These are phyloP conservation scores for Urechis unicinctus DNA, from an alignment of 2,888 invertebrate genomes.

Conservation along the genomic window DNA sequence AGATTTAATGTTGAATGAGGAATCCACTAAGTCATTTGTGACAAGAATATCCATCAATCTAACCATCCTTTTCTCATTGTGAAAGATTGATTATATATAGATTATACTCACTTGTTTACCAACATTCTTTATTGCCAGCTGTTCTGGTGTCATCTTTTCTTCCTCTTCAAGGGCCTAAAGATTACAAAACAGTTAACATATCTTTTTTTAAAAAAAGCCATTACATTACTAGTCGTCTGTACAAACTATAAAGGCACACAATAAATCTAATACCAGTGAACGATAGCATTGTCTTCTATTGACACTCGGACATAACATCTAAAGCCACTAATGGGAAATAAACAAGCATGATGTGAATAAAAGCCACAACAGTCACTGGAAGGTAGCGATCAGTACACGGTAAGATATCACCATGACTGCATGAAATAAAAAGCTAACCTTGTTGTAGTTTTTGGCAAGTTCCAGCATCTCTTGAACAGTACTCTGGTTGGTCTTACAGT, in stretches of 20 bases:
- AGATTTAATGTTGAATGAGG: too few species aligned
- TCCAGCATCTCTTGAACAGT: slow-evolving; percentile 95
- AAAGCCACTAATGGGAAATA: background rate
- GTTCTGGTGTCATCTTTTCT: slow-evolving; percentile 98
- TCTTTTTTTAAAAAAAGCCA: too few species aligned
- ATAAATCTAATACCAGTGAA: too few species aligned
- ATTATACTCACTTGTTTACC: slow-evolving; percentile 63
- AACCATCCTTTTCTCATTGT: too few species aligned
- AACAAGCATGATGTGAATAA: background rate
- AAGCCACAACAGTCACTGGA: background rate
- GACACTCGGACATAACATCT: background rate
- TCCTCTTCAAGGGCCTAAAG: slow-evolving; percentile 87
- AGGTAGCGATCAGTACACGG: too few species aligned
- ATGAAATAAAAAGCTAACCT: slow-evolving; percentile 53
- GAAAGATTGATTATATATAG: too few species aligned
- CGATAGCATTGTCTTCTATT: too few species aligned
- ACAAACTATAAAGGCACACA: too few species aligned
- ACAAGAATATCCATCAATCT: too few species aligned
- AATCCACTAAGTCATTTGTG: too few species aligned
- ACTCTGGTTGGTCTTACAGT: slow-evolving; percentile 86
- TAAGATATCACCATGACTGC: background rate
- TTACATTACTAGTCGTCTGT: too few species aligned
- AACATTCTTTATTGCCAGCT: slow-evolving; percentile 97
- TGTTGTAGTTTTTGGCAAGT: slow-evolving; percentile 94
- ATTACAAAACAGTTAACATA: background rate